phyloP scores from a whole-genome alignment of 2,113 vertebrate genomes.

The Aramus guarauna region DNA sequence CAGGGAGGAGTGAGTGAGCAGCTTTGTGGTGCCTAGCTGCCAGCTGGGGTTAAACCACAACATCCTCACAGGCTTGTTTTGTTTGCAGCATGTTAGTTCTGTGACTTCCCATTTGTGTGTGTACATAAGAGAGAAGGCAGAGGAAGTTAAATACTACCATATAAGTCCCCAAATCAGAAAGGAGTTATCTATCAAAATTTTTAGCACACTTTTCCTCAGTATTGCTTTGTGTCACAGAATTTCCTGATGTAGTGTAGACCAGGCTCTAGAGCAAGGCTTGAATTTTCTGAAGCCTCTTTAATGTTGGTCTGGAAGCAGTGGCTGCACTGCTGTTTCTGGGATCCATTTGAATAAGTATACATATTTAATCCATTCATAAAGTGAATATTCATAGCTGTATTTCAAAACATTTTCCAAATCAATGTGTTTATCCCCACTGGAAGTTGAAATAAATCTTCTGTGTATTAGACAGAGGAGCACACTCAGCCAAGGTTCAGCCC shows the following conservation, averaged over 20 bases:
- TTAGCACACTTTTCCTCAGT: neutral
- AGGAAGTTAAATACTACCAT: neutral
- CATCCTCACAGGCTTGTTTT: neutral
- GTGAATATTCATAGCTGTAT: neutral
- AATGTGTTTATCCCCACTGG: neutral
- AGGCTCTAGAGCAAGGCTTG: neutral
- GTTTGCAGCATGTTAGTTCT: neutral
- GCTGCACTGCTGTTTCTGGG: neutral
- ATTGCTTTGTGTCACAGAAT: neutral
- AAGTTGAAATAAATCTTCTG: neutral
- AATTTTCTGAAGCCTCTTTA: neutral
- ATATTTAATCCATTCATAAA: neutral
- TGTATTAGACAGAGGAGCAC: neutral
- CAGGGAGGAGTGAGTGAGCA: too few species aligned
- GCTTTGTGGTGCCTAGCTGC: too few species aligned
- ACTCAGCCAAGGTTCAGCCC: neutral
- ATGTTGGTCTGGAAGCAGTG: neutral
- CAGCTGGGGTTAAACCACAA: too few species aligned
- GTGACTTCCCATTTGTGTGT: neutral
- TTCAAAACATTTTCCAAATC: neutral
- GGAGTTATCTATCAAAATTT: neutral
- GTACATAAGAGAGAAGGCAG: neutral
- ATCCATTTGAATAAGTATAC: neutral
- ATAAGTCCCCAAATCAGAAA: neutral
- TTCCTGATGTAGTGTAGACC: neutral